Evolutionary conservation across 2,888 invertebrate genomes (phyloP).

Genomic region (Chalcosyrphus nemorum): DNA sequence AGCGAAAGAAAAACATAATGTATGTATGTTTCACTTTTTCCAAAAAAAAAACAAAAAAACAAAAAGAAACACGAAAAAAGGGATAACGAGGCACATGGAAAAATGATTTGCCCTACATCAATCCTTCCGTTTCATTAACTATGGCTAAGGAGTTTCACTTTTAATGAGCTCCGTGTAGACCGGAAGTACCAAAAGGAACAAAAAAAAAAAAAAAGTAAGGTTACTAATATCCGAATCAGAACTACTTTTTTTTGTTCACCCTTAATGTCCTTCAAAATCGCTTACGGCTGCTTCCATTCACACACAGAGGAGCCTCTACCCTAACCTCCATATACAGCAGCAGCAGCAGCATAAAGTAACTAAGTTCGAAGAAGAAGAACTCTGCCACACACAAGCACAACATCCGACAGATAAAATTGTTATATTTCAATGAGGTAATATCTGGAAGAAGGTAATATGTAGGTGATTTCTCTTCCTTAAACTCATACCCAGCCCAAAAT

Average conservation of each 20-base stretch:
- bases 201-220: conserved; percentile 26
- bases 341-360: not conserved
- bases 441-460: conserved; percentile 25
- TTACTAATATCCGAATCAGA: conserved; percentile 11
- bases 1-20: not conserved
- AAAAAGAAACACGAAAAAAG: too few species aligned
- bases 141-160: conserved; percentile 46
- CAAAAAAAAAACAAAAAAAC: not conserved
- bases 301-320: not conserved
- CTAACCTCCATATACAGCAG: too few species aligned
- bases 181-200: not conserved
- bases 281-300: conserved; percentile 9
- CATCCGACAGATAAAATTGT: conserved; percentile 29
- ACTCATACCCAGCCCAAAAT: not conserved
- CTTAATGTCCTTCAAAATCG: conserved; percentile 30
- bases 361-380: not conserved
- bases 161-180: conserved; percentile 35
- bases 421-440: conserved; percentile 41
- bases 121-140: conserved; percentile 53
- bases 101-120: conserved; percentile 47
- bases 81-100: conserved; percentile 52
- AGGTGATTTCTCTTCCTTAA: conserved; percentile 30
- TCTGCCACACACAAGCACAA: not conserved
- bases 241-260: conserved; percentile 10
- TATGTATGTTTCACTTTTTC: not conserved